Percentiles rank a stretch among this genome's conserved stretches.
These are phyloP conservation scores for Myathropa florea DNA, from an alignment of 2,888 invertebrate genomes.

Conservation along the genomic window DNA sequence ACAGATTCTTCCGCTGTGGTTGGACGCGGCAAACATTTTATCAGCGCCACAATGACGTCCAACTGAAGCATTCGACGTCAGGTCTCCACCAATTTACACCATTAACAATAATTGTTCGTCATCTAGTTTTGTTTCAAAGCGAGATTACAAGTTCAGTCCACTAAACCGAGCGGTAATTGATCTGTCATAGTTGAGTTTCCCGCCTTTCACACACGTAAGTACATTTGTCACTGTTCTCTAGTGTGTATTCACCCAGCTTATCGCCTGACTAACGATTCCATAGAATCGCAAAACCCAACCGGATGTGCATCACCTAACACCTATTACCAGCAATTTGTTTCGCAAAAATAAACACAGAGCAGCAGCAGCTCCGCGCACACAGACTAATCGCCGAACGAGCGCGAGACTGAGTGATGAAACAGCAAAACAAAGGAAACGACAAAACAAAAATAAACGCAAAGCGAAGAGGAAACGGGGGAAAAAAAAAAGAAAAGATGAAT, in stretches of 20 bases:
- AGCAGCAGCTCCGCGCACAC: not conserved
- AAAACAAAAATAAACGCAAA: constrained; percentile 13
- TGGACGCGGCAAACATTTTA: too few species aligned
- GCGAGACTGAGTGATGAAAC: not conserved
- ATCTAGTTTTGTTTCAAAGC: not conserved
- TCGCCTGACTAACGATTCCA: constrained; percentile 53
- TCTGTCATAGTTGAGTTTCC: not conserved
- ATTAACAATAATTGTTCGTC: not conserved
- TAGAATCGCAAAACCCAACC: constrained; percentile 37
- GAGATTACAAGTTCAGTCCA: not conserved
- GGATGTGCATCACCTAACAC: constrained; percentile 68
- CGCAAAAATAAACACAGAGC: not conserved
- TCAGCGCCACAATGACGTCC: too few species aligned
- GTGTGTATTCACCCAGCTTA: not conserved
- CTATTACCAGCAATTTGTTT: constrained; percentile 52
- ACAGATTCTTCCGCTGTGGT: too few species aligned
- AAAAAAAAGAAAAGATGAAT: constrained; percentile 25
- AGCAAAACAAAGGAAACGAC: not conserved
- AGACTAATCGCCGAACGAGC: not conserved
- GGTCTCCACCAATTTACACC: not conserved
- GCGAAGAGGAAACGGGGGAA: not conserved
- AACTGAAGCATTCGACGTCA: too few species aligned
- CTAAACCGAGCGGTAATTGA: not conserved
- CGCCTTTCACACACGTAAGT: not conserved
- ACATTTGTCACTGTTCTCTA: not conserved